These are phyloP conservation scores for Phenganax marumi DNA, from an alignment of 92 coral and sea anemone species.

Conservation along the genomic window DNA sequence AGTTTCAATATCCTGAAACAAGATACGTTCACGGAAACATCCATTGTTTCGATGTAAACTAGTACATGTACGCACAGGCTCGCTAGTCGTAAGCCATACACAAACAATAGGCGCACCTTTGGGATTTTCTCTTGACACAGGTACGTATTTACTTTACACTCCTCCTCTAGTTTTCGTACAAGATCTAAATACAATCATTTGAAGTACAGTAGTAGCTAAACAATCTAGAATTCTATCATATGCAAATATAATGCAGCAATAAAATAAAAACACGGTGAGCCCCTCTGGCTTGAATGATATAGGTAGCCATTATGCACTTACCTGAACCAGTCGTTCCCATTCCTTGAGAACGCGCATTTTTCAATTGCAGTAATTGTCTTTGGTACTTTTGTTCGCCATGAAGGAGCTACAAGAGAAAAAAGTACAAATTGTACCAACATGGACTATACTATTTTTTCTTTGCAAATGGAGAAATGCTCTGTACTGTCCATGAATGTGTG, in stretches of 20 bases:
- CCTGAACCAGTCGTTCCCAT: slow-evolving; percentile 97
- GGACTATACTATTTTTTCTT: too few relatives aligned
- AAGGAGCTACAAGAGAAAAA: slow-evolving; percentile 56
- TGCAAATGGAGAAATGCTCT: too few relatives aligned
- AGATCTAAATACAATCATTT: slow-evolving; percentile 59
- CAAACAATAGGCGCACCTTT: slow-evolving; percentile 57
- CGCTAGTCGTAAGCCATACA: too few relatives aligned
- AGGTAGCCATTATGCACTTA: slow-evolving; percentile 4
- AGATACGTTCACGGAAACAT: background rate
- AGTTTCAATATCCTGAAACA: slow-evolving; percentile 75
- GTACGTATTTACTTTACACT: slow-evolving; percentile 90
- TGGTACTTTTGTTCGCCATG: slow-evolving; percentile 89
- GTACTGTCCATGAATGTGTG: too few relatives aligned
- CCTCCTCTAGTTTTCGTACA: slow-evolving; percentile 88
- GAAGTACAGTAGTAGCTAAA: background rate
- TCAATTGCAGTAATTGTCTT: slow-evolving; percentile 84
- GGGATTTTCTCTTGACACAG: slow-evolving; percentile 96
- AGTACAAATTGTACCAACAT: background rate
- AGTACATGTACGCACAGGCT: too few relatives aligned
- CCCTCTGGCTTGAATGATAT: background rate
- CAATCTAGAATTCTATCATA: background rate
- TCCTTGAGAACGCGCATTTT: slow-evolving; percentile 87
- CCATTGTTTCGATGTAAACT: too few relatives aligned
- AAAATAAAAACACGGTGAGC: too few relatives aligned
- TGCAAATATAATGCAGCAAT: background rate